Evolutionary conservation across 2,113 vertebrate genomes (phyloP).

Genomic region (Otis tarda): DNA sequence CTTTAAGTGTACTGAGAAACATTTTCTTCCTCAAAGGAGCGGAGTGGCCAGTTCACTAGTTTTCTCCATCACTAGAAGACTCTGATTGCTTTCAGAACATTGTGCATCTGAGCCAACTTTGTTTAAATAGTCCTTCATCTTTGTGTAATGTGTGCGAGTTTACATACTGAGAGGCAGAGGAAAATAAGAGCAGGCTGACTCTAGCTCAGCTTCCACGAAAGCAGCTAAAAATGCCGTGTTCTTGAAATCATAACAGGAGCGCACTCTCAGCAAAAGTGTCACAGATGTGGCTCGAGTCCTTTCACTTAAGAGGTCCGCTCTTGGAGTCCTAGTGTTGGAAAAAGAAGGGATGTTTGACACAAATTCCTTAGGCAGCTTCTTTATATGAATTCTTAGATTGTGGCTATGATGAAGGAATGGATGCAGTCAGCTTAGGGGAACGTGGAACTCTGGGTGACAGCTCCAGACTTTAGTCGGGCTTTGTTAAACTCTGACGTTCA

Average conservation of each 20-base stretch:
- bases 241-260: not conserved
- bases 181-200: not conserved
- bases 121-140: not conserved
- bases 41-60: conserved; percentile 8
- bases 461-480: not conserved
- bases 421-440: not conserved
- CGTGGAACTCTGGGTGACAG: not conserved
- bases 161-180: not conserved
- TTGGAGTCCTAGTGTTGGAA: not conserved
- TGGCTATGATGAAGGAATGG: not conserved
- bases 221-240: not conserved
- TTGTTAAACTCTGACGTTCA: not conserved
- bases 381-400: not conserved
- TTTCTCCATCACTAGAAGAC: conserved; percentile 46
- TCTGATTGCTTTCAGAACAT: conserved; percentile 33
- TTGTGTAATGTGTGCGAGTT: not conserved
- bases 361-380: not conserved
- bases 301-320: not conserved
- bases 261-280: not conserved
- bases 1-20: not conserved
- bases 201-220: not conserved
- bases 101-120: not conserved
- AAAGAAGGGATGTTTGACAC: not conserved
- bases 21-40: not conserved
- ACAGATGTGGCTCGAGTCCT: not conserved